A percentile compares a stretch with the other conserved stretches of the same genome.
These are phyloP conservation scores for Nettapus auritus DNA, from an alignment of 2,113 vertebrate species.

Conservation along the genomic window DNA sequence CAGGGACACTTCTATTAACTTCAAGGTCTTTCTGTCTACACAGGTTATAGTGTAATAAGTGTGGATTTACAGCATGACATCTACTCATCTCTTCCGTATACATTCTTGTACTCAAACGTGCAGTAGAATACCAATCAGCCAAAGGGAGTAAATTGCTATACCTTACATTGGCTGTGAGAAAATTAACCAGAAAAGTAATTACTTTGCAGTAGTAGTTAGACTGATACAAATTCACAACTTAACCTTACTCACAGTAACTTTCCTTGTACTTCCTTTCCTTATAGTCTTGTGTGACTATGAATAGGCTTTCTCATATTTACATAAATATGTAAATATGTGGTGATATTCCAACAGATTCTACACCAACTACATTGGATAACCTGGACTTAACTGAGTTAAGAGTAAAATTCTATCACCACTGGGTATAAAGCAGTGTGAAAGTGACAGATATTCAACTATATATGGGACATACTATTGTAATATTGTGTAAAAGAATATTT, in stretches of 20 bases:
- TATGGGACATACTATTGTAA: neutral
- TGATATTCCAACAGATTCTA: neutral
- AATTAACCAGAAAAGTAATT: neutral
- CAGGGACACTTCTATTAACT: neutral
- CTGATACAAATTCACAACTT: neutral
- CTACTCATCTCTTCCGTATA: fast-evolving
- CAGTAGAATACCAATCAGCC: neutral
- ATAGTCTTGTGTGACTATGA: neutral
- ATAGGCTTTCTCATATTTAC: neutral
- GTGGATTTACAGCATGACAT: neutral
- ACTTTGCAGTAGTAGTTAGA: neutral
- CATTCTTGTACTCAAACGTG: neutral
- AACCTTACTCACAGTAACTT: neutral
- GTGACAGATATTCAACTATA: neutral
- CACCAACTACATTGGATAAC: neutral
- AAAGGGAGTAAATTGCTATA: neutral
- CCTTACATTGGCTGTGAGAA: neutral
- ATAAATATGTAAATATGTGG: too few species aligned
- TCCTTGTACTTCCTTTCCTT: neutral
- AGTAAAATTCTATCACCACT: neutral
- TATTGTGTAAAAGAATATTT: neutral
- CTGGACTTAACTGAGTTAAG: neutral
- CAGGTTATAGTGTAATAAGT: neutral
- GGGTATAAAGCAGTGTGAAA: neutral
- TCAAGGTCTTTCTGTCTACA: neutral